Percentiles rank a stretch among this genome's conserved stretches.
These are phyloP conservation scores for Amblyjoppa proteus DNA, from an alignment of 2,888 invertebrate genomes.

Conservation along the genomic window DNA sequence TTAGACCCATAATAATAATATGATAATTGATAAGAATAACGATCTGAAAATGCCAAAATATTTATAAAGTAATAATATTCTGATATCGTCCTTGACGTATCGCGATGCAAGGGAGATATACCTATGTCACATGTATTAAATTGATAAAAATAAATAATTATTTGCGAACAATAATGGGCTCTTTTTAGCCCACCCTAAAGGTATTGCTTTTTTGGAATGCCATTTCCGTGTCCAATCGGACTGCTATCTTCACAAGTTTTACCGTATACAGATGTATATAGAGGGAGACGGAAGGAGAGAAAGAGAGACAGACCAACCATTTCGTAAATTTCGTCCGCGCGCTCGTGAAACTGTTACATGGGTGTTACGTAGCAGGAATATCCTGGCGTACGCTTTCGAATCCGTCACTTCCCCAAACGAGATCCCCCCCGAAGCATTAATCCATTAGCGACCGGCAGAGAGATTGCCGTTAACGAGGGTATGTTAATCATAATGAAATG, in stretches of 20 bases:
- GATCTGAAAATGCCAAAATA: constrained; percentile 65
- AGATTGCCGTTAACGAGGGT: neutral
- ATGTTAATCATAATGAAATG: constrained; percentile 32
- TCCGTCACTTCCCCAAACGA: neutral
- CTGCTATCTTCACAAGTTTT: no score
- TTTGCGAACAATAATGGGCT: constrained; percentile 25
- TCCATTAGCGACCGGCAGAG: constrained; percentile 31
- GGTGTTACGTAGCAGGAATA: constrained; percentile 18
- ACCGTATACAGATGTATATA: no score
- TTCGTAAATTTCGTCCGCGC: neutral
- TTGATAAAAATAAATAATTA: constrained; percentile 59
- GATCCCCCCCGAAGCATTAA: constrained; percentile 4
- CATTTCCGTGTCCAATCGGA: neutral
- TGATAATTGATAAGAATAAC: constrained; percentile 30
- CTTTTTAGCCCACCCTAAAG: neutral
- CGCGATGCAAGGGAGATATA: constrained; percentile 26
- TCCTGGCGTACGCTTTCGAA: neutral
- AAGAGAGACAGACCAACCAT: neutral
- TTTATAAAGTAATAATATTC: constrained; percentile 57
- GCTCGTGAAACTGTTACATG: neutral
- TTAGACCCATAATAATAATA: constrained; percentile 10
- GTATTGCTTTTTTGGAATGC: neutral
- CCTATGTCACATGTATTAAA: constrained; percentile 49
- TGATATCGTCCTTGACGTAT: constrained; percentile 35
- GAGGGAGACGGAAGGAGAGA: neutral